Evolutionary conservation across 2,113 vertebrate genomes (phyloP).

Genomic region (Microcebus tavaratra): DNA sequence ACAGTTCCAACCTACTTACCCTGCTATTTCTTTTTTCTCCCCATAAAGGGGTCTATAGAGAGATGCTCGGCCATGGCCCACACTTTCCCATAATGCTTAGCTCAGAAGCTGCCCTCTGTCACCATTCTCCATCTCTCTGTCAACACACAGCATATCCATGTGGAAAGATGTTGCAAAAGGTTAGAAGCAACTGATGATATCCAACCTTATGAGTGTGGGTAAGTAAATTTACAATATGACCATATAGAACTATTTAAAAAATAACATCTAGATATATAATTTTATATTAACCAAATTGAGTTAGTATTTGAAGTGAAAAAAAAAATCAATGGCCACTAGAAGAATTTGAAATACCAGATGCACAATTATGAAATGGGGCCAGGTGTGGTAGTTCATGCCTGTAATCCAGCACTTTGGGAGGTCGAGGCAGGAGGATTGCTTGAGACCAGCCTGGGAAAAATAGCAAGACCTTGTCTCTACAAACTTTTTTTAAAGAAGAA

Average conservation of each 20-base stretch:
- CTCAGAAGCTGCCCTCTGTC: neutral
- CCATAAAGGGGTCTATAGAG: neutral
- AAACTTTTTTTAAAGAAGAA: too few species aligned
- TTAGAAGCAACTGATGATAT: neutral
- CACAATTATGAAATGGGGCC: neutral
- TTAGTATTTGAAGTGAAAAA: neutral
- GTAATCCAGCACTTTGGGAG: too few species aligned
- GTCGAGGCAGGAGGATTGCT: too few species aligned
- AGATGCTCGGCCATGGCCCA: neutral
- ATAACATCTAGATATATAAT: neutral
- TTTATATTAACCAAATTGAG: neutral
- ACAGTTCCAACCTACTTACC: neutral
- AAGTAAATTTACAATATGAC: neutral
- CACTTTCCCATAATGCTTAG: neutral
- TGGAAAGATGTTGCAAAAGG: slow-evolving; percentile 9
- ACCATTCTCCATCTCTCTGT: neutral
- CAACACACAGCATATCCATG: neutral
- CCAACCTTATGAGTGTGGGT: neutral
- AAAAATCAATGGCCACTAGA: neutral
- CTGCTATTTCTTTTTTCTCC: neutral
- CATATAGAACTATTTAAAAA: slow-evolving; percentile 14
- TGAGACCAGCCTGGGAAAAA: too few species aligned
- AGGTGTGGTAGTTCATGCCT: too few species aligned
- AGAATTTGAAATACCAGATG: neutral
- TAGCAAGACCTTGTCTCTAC: too few species aligned